Evolutionary conservation across 2,113 vertebrate species (phyloP), one percentile per base, ranked within the genome.

Genomic region (Aplodontia rufa): DNA sequence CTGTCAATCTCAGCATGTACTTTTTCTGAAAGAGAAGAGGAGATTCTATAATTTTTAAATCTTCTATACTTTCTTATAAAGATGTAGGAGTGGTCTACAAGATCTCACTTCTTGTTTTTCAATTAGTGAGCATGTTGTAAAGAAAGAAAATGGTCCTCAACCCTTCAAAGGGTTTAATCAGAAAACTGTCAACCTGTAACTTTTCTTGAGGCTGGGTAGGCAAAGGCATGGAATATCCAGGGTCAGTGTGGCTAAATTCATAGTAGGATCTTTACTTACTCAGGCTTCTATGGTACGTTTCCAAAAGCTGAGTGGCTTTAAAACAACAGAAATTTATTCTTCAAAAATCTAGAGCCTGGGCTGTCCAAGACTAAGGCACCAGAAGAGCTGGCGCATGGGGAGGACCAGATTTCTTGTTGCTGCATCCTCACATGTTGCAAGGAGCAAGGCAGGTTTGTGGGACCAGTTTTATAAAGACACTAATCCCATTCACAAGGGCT

Each of bases 1-100:
- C 28, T 87, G 88, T 97, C 93, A 2, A 97, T 97, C 91, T 98
- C 97, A 45, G 95, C 88, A 6, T 98, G 97, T 6, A 91, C 82
- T 91, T 97, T 98, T 47, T 96, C 97, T 98, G 75, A 35, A 94
- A 93, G 64, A 90, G 17, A 60, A 75, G 14, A 60, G 30, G 32
- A 51, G 9, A 1, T 72, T 92, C 19, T 60, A 30, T 80, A 60
- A 69, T n/a, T 75, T 87, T 53, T 85, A 1, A 58, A 64, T 32
- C 4, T 19, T 51, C 22, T 55, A 24, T 9, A 0, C 14, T 47
- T 84, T 51, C 28, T 42, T 68, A 4, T 26, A 58, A 75, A 49
- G 28, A 87, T n/a, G 37, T 60, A 51, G 19, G 12, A 53, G 17
- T 86, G 69, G 1, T 47, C 13, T 76, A 60, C 6, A 1, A 28